These are phyloP conservation scores for Hoplias malabaricus DNA, from an alignment of 2,113 vertebrate genomes.

Conservation along the genomic window DNA sequence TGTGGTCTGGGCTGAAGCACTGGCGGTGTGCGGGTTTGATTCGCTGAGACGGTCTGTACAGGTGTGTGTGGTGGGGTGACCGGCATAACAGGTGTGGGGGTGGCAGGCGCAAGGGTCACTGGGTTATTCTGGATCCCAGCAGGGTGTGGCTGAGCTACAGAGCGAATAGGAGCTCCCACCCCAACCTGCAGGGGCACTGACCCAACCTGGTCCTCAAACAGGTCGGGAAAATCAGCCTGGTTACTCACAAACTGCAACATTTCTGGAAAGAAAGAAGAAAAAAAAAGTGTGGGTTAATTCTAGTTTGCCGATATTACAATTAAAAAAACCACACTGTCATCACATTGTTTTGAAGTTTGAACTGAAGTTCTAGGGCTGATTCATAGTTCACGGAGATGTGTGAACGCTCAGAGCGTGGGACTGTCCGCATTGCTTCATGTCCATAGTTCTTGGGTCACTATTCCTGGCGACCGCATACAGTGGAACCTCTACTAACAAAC, in stretches of 20 bases:
- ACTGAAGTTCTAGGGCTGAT: too few relatives aligned
- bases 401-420: too few relatives aligned
- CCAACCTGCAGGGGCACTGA: slow-evolving; percentile 52
- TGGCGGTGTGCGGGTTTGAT: slow-evolving; percentile 73
- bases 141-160: slow-evolving; percentile 39
- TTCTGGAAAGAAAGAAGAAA: slow-evolving; percentile 72
- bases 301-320: too few relatives aligned
- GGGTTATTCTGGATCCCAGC: slow-evolving; percentile 58
- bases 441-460: too few relatives aligned
- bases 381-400: too few relatives aligned
- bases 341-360: too few relatives aligned
- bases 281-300: neutral
- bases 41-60: slow-evolving; percentile 55
- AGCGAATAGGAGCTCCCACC: slow-evolving; percentile 29
- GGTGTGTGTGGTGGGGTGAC: slow-evolving; percentile 69
- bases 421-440: too few relatives aligned
- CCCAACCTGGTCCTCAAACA: slow-evolving; percentile 87
- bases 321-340: too few relatives aligned
- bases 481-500: too few relatives aligned
- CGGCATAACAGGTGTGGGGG: slow-evolving; percentile 68
- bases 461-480: too few relatives aligned
- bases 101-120: slow-evolving; percentile 36
- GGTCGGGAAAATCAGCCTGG: slow-evolving; percentile 90
- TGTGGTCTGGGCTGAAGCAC: slow-evolving; percentile 86
- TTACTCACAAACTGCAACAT: slow-evolving; percentile 98